Evolutionary conservation across 2,888 invertebrate species (phyloP).

Genomic region (Suillia variegata): DNA sequence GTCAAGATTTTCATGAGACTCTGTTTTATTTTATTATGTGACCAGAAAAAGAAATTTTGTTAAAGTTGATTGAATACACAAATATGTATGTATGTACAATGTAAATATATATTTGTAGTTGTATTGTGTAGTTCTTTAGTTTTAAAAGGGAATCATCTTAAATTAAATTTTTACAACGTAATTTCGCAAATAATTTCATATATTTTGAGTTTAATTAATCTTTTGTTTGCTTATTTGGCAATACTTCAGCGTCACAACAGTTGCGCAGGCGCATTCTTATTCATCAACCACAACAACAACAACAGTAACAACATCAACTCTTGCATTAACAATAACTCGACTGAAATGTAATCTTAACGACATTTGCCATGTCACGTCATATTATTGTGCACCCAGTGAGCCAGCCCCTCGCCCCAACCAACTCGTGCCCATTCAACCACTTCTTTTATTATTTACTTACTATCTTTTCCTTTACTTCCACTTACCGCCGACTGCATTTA

Average conservation of each 20-base stretch:
- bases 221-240: neutral
- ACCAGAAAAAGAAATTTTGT: no score
- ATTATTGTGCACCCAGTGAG: slow-evolving; percentile 19
- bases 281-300: slow-evolving; percentile 3
- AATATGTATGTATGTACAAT: no score
- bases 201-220: neutral
- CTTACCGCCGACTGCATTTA: neutral
- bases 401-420: neutral
- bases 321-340: neutral
- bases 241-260: neutral
- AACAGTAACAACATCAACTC: neutral
- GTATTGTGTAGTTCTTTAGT: no score
- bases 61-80: no score
- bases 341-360: slow-evolving; percentile 30
- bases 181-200: no score
- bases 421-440: slow-evolving; percentile 8
- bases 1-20: neutral
- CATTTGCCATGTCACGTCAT: slow-evolving; percentile 30
- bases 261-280: slow-evolving; percentile 7
- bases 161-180: no score
- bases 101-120: no score
- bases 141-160: no score
- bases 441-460: slow-evolving; percentile 3
- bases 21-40: no score
- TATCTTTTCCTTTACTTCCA: neutral